Base-by-base conservation (phyloP, 1,140 invertebrate species). In the Phenacoccus solenopsis region DNA sequence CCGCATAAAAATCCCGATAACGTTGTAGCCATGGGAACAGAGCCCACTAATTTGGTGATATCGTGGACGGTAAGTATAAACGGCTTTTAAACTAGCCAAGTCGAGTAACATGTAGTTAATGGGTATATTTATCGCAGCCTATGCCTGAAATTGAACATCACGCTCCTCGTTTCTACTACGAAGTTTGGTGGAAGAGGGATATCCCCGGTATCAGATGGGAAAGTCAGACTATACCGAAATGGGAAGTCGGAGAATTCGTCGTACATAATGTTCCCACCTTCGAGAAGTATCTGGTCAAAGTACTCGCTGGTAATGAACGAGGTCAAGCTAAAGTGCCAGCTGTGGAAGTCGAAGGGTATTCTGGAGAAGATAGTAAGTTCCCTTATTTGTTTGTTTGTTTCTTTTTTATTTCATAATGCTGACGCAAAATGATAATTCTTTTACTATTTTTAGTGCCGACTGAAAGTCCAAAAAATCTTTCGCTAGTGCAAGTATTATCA, bases 91-190 rank as follows among this genome's bases (percentile, higher is more conserved):
- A 61, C 21, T 16, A 68, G 68, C 22, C 9, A 12, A 38, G 5
- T 16, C 12, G 25, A n/a, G 10, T 35, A 27, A 28, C 12, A 57
- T 20, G 20, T 0, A 61, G 59, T n/a, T n/a, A n/a, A n/a, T n/a
- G n/a, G n/a, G n/a, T n/a, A n/a, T n/a, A 67, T 30, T 73, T 76
- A 72, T 76, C 78, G 21, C 77, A 90, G 88, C 86, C 88, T 69
- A 97, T 99, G 94, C 89, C 94, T 0, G 87, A 94, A 80, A 93
- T 98, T 75, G 93, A 98, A 73, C 96, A 98, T 78, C 96, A 98
- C 82, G 96, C 88, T 0, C 91, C 91, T 0, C 87, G 87, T 64
- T 97, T 99, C 79, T 87, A 89, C 75, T 99, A 99, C 78, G 84
- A 89, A 72, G 88, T 99, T 4, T 90, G 86, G 71, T 97, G 91